Evolutionary conservation across 2,797 vertebrate species (phyloP), one percentile per base, ranked within the genome.

Genomic region (Labroides dimidiatus): DNA sequence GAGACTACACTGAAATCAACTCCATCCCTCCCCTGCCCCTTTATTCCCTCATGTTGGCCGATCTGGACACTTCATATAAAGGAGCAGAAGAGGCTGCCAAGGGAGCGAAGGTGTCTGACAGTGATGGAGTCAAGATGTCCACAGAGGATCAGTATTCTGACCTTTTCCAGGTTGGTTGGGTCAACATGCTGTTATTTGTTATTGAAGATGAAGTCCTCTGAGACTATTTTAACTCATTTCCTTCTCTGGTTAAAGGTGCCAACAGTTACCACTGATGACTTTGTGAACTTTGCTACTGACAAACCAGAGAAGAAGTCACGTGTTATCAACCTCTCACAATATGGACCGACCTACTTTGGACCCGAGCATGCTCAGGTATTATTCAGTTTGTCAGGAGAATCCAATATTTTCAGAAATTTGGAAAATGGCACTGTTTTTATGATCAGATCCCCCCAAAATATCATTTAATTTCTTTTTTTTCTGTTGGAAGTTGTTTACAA

Each of bases 1-100:
- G 97, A 13, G 98, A 99, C 89, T 99, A 99, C 82, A 99, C 98
- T 0, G 97, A 99, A 82, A 99, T 99, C 81, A 97, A 99, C 84
- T 99, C 98, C n/a, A 98, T 99, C 76, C 98, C 98, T 14, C 98
- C 98, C 0, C 79, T 99, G 57, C 98, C 98, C 0, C 93, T 99
- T 0, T 96, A 99, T 13, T 95, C 96, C 0, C 89, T 99, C 68
- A 95, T 99, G 72, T 93, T 96, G 63, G 98, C 98, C 6, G 98
- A 99, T 88, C 93, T 96, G 51, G 98, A 99, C 88, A 92, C 94
- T 9, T 94, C 96, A 1, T 99, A 96, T 44, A 95, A 96, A 74
- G 89, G 93, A 43, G 87, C 91, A 2, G 97, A 98, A 81, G 97
- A 99, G 84, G 88, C 90, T 17, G 88, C 87, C 6, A 97, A 96